A percentile compares a stretch with the other conserved stretches of the same genome.
Conservation (phyloP, 2,888 invertebrate species). For the Nebria brevicollis region DNA sequence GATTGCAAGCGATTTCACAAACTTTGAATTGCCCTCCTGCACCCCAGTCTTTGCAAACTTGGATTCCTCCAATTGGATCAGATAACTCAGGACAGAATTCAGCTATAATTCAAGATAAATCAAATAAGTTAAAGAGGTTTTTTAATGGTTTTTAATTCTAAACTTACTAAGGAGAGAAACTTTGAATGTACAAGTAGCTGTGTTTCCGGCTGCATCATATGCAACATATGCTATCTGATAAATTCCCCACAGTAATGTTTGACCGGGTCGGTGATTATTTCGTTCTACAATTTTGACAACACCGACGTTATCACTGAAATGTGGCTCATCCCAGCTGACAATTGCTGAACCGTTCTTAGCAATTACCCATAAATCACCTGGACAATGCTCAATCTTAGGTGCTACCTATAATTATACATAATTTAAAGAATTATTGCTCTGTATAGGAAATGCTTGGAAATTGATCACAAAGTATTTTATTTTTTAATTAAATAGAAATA, state of each 20-base stretch:
- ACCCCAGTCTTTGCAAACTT: constrained; percentile 95
- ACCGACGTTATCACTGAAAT: constrained; percentile 89
- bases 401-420: constrained; percentile 65
- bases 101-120: constrained; percentile 65
- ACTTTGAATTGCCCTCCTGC: constrained; percentile 96
- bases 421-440: constrained; percentile 31
- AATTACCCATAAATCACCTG: constrained; percentile 93
- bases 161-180: constrained; percentile 87
- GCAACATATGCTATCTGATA: constrained; percentile 95
- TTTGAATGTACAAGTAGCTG: constrained; percentile 91
- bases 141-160: constrained; percentile 34
- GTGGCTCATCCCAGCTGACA: constrained; percentile 92
- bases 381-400: constrained; percentile 89
- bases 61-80: constrained; percentile 91
- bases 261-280: constrained; percentile 87
- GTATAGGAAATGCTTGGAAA: no score
- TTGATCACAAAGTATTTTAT: no score
- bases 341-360: constrained; percentile 91
- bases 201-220: constrained; percentile 90
- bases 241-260: constrained; percentile 89
- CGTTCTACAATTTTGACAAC: constrained; percentile 82
- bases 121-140: neutral
- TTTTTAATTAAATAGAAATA: no score
- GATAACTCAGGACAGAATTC: constrained; percentile 91
- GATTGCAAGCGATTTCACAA: constrained; percentile 89